Percentiles rank a stretch among this genome's conserved stretches.
Evolutionary conservation across 2,888 invertebrate genomes (phyloP).

Genomic region (Tenthredo scrophulariae): DNA sequence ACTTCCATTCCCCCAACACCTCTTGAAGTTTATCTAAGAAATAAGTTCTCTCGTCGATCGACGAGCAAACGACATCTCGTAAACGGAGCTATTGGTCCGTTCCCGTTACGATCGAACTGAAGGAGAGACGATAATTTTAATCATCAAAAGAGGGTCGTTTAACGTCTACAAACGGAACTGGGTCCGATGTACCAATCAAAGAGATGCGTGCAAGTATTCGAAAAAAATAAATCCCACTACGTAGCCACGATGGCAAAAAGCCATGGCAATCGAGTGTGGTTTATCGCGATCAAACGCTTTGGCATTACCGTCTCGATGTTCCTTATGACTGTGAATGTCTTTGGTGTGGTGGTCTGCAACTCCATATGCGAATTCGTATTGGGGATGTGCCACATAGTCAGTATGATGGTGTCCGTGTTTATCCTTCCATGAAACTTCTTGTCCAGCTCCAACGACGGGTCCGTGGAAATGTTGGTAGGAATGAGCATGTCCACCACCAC

Average conservation of each 20-base stretch:
- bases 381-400: constrained; percentile 67
- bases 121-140: constrained; percentile 23
- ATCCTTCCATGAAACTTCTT: constrained; percentile 66
- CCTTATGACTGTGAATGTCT: constrained; percentile 67
- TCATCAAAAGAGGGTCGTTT: constrained; percentile 3
- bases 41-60: constrained; percentile 41
- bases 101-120: constrained; percentile 27
- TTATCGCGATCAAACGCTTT: constrained; percentile 8
- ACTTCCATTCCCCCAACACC: not conserved
- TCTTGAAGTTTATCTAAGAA: constrained; percentile 33
- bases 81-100: constrained; percentile 27
- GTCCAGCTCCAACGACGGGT: constrained; percentile 57
- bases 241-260: not conserved
- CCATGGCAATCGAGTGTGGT: not conserved
- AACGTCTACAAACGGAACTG: not conserved
- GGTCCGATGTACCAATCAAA: not conserved
- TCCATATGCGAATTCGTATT: constrained; percentile 67
- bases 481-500: constrained; percentile 57
- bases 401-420: constrained; percentile 67
- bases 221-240: not conserved
- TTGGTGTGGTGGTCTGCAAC: constrained; percentile 68
- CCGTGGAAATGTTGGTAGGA: constrained; percentile 63
- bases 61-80: constrained; percentile 41
- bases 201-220: not conserved
- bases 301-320: constrained; percentile 66